Evolutionary conservation across 2,797 vertebrate species (phyloP), one percentile per base, ranked within the genome.

Genomic region (Fundulus diaphanus): DNA sequence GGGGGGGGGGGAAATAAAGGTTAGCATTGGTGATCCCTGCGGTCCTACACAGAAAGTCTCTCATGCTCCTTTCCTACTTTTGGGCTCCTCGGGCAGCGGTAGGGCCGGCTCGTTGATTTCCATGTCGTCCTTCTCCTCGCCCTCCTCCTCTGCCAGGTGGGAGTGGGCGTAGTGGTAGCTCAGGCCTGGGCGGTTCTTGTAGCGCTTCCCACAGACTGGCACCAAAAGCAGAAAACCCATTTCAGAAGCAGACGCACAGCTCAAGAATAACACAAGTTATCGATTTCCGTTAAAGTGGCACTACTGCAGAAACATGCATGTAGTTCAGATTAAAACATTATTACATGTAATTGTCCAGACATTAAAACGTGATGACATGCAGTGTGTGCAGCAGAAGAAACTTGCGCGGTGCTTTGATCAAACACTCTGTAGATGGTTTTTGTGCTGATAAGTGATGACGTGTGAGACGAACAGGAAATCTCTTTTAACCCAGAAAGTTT

Each of bases 111-210:
- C 96, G 0, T 87, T 96, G 51, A 96, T 92, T 46, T 98, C 97
- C 0, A 94, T 92, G 33, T 97, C 97, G 0, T 98, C 98, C 78
- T 97, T 97, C 72, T 98, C 97, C 4, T 98, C 97, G 0, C 97
- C 98, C 69, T 99, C 98, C 88, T 99, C 98, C 80, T 99, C 97
- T 0, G 97, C 98, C 95, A 99, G 92, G 93, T 99, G 98, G 72
- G 97, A 98, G 82, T 98, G 98, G 35, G 97, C 95, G 52, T 99
- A 98, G 93, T 99, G 98, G 90, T 99, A 98, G 79, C 97, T 99
- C 84, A 99, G 93, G n/a, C 97, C 97, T 0, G 98, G 97, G 0
- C 97, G 96, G 92, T 99, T 98, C 94, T 98, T 99, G 94, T 99
- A 99, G 46, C 97, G 97, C 79, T 99, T 99, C 74, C 97, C 97